phyloP scores from a whole-genome alignment of 2,888 invertebrate genomes.

The Erebia aethiops region DNA sequence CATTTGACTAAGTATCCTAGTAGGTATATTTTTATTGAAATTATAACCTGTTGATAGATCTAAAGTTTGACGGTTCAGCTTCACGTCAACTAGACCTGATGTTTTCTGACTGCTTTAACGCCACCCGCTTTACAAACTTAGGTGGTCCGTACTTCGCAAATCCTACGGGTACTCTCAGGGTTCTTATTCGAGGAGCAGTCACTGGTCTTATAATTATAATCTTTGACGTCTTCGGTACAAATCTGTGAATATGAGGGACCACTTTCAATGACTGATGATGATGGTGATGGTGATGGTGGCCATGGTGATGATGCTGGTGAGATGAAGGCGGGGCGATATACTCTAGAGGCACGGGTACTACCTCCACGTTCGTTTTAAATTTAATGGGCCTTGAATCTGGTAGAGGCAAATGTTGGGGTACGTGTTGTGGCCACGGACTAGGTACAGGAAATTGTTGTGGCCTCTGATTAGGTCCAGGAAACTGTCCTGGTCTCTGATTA shows the following conservation, averaged over 20 bases:
- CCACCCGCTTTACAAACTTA: slow-evolving; percentile 44
- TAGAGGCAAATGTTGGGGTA: slow-evolving; percentile 6
- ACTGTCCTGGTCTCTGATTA: background rate
- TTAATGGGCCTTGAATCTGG: slow-evolving; percentile 44
- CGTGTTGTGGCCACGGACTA: background rate
- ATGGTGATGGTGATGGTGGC: slow-evolving; percentile 42
- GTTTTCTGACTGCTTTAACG: slow-evolving; percentile 47
- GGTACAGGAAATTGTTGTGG: slow-evolving; percentile 9
- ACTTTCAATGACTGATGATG: slow-evolving; percentile 41
- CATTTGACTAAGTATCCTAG: slow-evolving; percentile 36
- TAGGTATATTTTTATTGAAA: slow-evolving; percentile 30
- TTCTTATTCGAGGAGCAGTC: slow-evolving; percentile 49
- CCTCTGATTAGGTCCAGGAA: background rate
- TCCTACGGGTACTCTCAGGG: slow-evolving; percentile 48
- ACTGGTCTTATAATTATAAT: slow-evolving; percentile 64
- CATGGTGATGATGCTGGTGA: slow-evolving; percentile 49
- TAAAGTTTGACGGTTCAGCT: slow-evolving; percentile 65
- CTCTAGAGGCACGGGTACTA: slow-evolving; percentile 69
- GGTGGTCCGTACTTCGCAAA: slow-evolving; percentile 52
- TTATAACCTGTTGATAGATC: slow-evolving; percentile 58
- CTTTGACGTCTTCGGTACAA: slow-evolving; percentile 61
- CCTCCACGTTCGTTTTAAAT: slow-evolving; percentile 68
- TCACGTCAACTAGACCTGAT: slow-evolving; percentile 51
- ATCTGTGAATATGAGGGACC: slow-evolving; percentile 59
- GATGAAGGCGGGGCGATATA: slow-evolving; percentile 72